A percentile compares a stretch with the other conserved stretches of the same genome.
These are phyloP conservation scores for Tetrao urogallus DNA, from an alignment of 2,113 vertebrate species.

Conservation along the genomic window DNA sequence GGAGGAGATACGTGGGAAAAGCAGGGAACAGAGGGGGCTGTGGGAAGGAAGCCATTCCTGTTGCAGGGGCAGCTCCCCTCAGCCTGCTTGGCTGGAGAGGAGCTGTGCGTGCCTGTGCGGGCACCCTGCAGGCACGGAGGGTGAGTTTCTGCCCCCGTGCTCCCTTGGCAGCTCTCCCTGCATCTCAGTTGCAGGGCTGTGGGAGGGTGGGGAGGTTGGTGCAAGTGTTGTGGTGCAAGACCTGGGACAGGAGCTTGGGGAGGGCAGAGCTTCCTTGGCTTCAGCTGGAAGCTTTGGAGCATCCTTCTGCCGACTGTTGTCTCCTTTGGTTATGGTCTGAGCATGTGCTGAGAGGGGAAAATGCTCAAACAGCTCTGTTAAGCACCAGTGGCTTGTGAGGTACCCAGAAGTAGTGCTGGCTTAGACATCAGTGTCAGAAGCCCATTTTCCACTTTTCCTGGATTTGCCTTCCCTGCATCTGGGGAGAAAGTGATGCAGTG, in stretches of 20 bases:
- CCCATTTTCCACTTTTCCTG: not conserved
- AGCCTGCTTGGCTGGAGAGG: not conserved
- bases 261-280: not conserved
- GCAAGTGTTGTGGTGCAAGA: not conserved
- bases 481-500: not conserved
- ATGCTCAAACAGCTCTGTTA: not conserved
- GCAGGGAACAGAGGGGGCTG: not conserved
- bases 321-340: not conserved
- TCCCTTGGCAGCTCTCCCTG: not conserved
- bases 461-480: not conserved
- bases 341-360: not conserved
- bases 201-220: not conserved
- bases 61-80: not conserved
- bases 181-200: not conserved
- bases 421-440: not conserved
- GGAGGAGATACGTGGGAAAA: not conserved
- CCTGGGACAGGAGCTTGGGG: not conserved
- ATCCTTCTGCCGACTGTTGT: not conserved
- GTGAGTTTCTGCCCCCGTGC: not conserved
- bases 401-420: not conserved
- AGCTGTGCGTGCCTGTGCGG: not conserved
- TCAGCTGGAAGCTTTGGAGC: not conserved
- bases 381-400: fast-evolving
- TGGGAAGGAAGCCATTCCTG: not conserved
- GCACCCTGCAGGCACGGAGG: not conserved